Conservation (phyloP, 2,888 invertebrate genomes). For the Crioceris asparagi region DNA sequence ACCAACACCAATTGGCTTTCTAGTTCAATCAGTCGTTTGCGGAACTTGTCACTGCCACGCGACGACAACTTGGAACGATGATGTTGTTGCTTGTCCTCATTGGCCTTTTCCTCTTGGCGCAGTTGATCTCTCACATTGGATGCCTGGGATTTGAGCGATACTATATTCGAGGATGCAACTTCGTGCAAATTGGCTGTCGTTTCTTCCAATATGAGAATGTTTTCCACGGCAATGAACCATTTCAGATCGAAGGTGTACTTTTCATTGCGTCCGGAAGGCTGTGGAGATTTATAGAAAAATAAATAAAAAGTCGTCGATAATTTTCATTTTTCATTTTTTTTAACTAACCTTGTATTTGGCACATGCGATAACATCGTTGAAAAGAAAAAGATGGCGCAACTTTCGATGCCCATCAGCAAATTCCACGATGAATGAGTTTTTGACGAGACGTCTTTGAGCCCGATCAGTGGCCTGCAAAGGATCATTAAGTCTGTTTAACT, state of each 20-base stretch:
- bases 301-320: too few relatives aligned
- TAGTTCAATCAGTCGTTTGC: conserved; percentile 81
- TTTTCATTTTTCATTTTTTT: too few relatives aligned
- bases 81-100: conserved; percentile 42
- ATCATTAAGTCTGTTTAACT: too few relatives aligned
- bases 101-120: conserved; percentile 60
- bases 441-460: conserved; percentile 78
- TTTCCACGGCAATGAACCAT: conserved; percentile 84
- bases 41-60: conserved; percentile 66
- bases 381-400: conserved; percentile 83
- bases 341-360: conserved; percentile 72
- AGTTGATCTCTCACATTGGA: conserved; percentile 80
- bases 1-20: conserved; percentile 84
- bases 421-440: conserved; percentile 91
- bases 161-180: conserved; percentile 71
- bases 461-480: conserved; percentile 63
- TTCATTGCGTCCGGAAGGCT: conserved; percentile 69
- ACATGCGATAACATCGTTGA: conserved; percentile 91
- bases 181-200: conserved; percentile 57
- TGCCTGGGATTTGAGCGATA: conserved; percentile 73
- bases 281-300: conserved; percentile 18
- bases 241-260: conserved; percentile 87
- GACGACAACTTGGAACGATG: conserved; percentile 45
- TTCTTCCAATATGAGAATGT: conserved; percentile 66
- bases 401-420: conserved; percentile 80